Evolutionary conservation across 2,888 invertebrate species (phyloP).

Genomic region (Reticulitermes lucifugus): DNA sequence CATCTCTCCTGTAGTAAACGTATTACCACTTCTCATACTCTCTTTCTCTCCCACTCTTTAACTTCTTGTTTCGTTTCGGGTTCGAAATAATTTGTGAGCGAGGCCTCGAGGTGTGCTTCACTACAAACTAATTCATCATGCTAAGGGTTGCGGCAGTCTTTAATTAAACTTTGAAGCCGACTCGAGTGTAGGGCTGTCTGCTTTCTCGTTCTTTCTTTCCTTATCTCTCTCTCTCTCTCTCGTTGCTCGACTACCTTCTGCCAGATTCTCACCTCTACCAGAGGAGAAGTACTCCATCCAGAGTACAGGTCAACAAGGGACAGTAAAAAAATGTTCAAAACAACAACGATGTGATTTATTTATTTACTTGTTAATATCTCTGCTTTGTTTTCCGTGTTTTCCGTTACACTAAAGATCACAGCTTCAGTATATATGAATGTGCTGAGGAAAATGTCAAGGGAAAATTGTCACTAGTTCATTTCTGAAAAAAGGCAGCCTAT

Average conservation of each 20-base stretch:
- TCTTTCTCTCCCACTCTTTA: conserved; percentile 19
- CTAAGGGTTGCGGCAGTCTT: conserved; percentile 51
- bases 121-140: conserved; percentile 54
- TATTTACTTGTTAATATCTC: too few relatives aligned
- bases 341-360: too few relatives aligned
- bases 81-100: conserved; percentile 51
- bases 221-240: not conserved
- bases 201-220: not conserved
- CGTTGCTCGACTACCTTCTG: too few relatives aligned
- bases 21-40: not conserved
- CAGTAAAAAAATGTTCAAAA: not conserved
- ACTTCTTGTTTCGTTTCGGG: conserved; percentile 48
- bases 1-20: not conserved
- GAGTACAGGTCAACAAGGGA: not conserved
- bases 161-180: conserved; percentile 50
- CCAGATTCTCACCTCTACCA: not conserved
- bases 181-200: conserved; percentile 33
- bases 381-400: too few relatives aligned
- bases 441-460: too few relatives aligned
- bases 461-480: too few relatives aligned
- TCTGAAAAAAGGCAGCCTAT: too few relatives aligned
- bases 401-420: too few relatives aligned
- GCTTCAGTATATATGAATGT: too few relatives aligned
- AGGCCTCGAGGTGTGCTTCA: conserved; percentile 40
- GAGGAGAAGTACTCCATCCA: too few relatives aligned